A percentile compares a stretch with the other conserved stretches of the same genome.
phyloP scores from a whole-genome alignment of 2,888 invertebrate species.

The Scelioninae gen. 1 region DNA sequence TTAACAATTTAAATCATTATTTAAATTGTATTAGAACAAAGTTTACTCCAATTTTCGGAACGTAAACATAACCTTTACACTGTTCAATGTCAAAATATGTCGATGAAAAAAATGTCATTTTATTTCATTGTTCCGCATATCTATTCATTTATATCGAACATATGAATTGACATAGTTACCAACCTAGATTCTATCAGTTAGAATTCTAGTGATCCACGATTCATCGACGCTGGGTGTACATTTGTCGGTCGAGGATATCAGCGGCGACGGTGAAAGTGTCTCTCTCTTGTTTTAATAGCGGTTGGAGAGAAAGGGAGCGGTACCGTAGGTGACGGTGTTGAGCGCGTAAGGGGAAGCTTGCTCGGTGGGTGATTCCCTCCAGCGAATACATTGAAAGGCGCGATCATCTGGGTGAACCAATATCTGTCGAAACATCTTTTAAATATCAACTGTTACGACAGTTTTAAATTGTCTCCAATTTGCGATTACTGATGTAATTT shows the following conservation, averaged over 20 bases:
- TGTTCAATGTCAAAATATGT: too few relatives aligned
- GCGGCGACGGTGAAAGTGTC: neutral
- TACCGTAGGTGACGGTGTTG: neutral
- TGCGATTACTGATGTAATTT: neutral
- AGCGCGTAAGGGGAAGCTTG: neutral
- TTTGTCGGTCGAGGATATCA: neutral
- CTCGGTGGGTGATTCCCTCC: neutral
- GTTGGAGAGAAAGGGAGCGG: neutral
- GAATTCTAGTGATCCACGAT: too few relatives aligned
- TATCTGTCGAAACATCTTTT: too few relatives aligned
- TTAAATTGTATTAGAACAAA: too few relatives aligned
- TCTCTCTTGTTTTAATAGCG: neutral
- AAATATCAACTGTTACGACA: neutral
- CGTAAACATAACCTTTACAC: too few relatives aligned
- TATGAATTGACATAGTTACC: too few relatives aligned
- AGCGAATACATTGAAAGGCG: neutral
- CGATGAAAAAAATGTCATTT: too few relatives aligned
- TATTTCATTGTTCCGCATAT: too few relatives aligned
- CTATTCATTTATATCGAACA: too few relatives aligned
- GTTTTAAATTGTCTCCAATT: neutral
- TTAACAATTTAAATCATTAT: too few relatives aligned
- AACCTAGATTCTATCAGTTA: too few relatives aligned
- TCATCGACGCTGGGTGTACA: neutral
- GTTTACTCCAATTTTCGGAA: too few relatives aligned
- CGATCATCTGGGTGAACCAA: neutral